Base-by-base conservation (phyloP, 2,113 vertebrate species). In the Archocentrus centrarchus region DNA sequence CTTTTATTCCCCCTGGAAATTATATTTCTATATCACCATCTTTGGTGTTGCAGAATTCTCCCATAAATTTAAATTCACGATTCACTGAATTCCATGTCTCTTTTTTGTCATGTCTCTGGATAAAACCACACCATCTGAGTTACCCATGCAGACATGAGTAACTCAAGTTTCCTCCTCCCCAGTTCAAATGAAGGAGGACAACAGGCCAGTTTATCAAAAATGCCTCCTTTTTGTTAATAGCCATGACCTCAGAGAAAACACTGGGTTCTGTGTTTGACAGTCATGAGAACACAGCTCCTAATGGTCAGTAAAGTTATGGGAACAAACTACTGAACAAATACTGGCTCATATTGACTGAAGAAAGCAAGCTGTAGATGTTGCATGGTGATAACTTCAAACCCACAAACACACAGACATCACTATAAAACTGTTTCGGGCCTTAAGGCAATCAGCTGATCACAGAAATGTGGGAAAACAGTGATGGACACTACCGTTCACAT, bases 361-460 rank as follows among this genome's bases (percentile, higher is more conserved):
- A 88, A 83, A 64, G 59, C 35, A 24, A 30, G 77, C 39, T 32
- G 76, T 61, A 75, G 50, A 53, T 73, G 57, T 61, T 58, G 44
- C 57, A 50, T 62, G 55, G 73, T 77, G 58, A 62, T 24, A 75
- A 73, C 17, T 73, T 11, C 1, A 53, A 68, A 70, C 35, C 57
- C 59, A 59, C 73, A 57, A 60, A 59, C 59, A 57, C 39, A 75
- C 6, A 77, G 30, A 22, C 66, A 78, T 47, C 11, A 32, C 68
- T 44, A 75, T 55, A 17, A 73, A 88, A 77, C 50, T 4, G 60
- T 47, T 70, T 76, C 50, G 47, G 35, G 62, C 7, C 85, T 47
- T 64, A 44, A 84, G 77, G 75, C 24, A 79, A 92, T 93, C 93
- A 93, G 92, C 89, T 94, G 94, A 94, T 87, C 81, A 27, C 75